phyloP scores from a whole-genome alignment of 2,113 vertebrate species.

The Stigmatopora argus region DNA sequence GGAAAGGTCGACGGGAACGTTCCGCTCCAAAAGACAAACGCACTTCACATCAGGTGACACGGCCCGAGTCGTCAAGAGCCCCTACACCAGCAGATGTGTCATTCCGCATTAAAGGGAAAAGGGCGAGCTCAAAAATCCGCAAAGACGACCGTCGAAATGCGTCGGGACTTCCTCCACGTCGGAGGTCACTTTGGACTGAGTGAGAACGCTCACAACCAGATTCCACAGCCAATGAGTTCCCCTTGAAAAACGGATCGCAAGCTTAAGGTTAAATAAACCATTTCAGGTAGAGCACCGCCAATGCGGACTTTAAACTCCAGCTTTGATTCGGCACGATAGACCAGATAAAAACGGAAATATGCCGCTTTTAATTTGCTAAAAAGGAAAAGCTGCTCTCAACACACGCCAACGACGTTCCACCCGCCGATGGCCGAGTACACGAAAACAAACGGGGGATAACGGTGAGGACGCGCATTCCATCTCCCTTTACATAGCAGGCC shows the following conservation, averaged over 20 bases:
- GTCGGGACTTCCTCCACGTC: neutral
- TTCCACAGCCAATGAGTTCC: constrained; percentile 45
- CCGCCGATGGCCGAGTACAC: neutral
- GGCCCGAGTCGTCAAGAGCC: constrained; percentile 49
- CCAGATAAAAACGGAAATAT: too few species aligned
- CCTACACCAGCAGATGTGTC: constrained; percentile 49
- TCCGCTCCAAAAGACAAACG: constrained; percentile 61
- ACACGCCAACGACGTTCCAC: constrained; percentile 27
- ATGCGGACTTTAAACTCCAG: too few species aligned
- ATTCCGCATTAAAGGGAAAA: constrained; percentile 47
- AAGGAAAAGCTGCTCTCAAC: constrained; percentile 64
- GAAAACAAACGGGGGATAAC: constrained; percentile 16
- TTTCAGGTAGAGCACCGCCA: too few species aligned
- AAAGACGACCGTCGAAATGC: neutral
- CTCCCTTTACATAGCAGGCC: constrained; percentile 20
- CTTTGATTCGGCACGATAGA: too few species aligned
- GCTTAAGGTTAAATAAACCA: too few species aligned
- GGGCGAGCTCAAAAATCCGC: constrained; percentile 28
- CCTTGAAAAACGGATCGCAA: too few species aligned
- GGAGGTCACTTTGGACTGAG: too few species aligned
- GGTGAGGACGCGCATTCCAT: constrained; percentile 16
- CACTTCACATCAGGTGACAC: constrained; percentile 56
- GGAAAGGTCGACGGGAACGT: constrained; percentile 35
- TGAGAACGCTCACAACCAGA: constrained; percentile 24
- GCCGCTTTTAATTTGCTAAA: neutral